phyloP scores from a whole-genome alignment of 2,113 vertebrate species.

The Hyaena hyaena region DNA sequence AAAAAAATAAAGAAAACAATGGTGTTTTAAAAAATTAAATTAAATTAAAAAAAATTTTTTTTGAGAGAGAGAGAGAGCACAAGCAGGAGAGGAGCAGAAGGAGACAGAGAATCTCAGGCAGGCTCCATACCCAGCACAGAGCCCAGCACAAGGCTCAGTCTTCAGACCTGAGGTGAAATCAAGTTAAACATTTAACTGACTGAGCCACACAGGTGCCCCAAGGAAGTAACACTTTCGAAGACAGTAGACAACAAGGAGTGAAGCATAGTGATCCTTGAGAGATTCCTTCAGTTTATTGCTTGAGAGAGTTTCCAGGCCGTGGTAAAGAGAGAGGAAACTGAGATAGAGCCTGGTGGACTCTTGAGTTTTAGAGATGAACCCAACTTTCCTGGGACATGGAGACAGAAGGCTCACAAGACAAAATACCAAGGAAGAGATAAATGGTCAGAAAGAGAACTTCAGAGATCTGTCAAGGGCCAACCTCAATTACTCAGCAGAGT shows the following conservation, averaged over 20 bases:
- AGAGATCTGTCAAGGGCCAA: neutral
- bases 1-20: neutral
- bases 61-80: too few relatives aligned
- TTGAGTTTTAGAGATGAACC: slow-evolving; percentile 3
- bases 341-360: neutral
- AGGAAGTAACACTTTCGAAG: neutral
- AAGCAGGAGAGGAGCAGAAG: too few relatives aligned
- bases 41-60: too few relatives aligned
- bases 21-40: too few relatives aligned
- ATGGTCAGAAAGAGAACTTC: neutral
- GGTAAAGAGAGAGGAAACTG: neutral
- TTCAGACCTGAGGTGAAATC: too few relatives aligned
- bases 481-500: neutral
- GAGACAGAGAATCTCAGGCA: too few relatives aligned
- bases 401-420: neutral
- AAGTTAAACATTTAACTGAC: too few relatives aligned
- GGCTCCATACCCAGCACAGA: too few relatives aligned
- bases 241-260: neutral
- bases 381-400: neutral
- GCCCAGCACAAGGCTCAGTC: too few relatives aligned
- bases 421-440: neutral
- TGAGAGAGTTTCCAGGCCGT: neutral
- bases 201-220: neutral
- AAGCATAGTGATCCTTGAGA: neutral
- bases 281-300: neutral